Evolutionary conservation across 2,888 invertebrate genomes (phyloP), one percentile per base, ranked within the genome.

Genomic region (Eilema griseolum): DNA sequence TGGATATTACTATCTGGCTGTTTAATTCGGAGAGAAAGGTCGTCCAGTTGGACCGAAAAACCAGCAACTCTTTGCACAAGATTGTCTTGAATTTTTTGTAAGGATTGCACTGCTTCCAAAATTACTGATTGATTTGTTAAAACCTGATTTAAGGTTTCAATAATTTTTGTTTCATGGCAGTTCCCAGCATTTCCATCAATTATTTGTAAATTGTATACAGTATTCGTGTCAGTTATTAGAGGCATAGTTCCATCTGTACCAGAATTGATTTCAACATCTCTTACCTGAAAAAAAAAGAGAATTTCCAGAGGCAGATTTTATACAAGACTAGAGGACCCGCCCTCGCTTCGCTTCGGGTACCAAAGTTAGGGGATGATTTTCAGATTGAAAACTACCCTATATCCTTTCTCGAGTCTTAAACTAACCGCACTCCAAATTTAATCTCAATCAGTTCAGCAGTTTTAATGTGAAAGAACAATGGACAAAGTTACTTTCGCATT

Each of bases 1-100:
- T 62, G 37, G 37, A 61, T 61, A 61, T 61, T 61, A 61, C 41
- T 59, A 59, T 59, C 59, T 59, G 24, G 59, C 59, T 59, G 59
- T 59, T 59, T 59, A 59, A 59, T 59, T 59, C 24, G 60, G 60
- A 60, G 60, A 60, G 60, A 60, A 23, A 23, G 57, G 12, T 57
- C 57, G 57, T 57, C 57, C 57, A 57, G 57, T n/a, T 57, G 23
- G 57, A 24, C 57, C 57, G 57, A 57, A 57, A 57, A 23, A 28
- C 57, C 57, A 57, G 57, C 57, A n/a, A 57, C 60, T 60, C 60
- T 60, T 60, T 60, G 60, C 26, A 59, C 59, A 59, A 59, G 59
- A 59, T 59, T 59, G 59, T 59, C 59, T 59, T 24, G 59, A 59
- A 59, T 60, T 28, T 28, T 28, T 28, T 28, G 28, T 28, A 28